Base-by-base conservation (phyloP, 2,888 invertebrate genomes). In the Zelleria hepariella region DNA sequence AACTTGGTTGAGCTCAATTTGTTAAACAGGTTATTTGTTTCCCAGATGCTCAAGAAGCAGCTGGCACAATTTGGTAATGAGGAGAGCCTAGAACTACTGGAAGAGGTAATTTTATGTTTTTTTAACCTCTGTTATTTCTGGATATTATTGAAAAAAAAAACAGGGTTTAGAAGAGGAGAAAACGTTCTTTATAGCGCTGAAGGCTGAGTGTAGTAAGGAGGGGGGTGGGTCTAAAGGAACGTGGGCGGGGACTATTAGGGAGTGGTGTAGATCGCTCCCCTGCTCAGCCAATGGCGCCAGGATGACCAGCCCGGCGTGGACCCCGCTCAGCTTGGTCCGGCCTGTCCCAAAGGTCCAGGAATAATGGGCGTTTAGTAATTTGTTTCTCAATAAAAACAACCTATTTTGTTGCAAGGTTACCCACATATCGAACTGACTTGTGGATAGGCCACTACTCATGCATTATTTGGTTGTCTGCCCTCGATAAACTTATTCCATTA, bases 271-370 rank as follows among this genome's bases (percentile, higher is more conserved):
- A 62, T 78, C 82, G 64, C 72, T 71, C 49, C 70, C 65, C 4
- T 66, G 71, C 48, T 80, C 81, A 59, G 71, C 85, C 65, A 87
- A 69, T n/a, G 88, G 88, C 57, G 87, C 77, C 70, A 89, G 77
- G 64, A 88, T 71, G 63, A 88, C 80, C 62, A 87, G 73, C 56
- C 88, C 89, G 59, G 89, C 89, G 68, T 86, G 88, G 58, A 85
- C 74, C 65, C 88, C 88, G 72, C 71, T 80, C 75, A 86, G 80
- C 78, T 80, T 85, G 69, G 80, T 78, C 65, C 82, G 80, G 72
- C 87, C 88, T 87, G 87, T 81, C 86, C 84, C 85, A n/a, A n/a
- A n/a, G n/a, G n/a, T n/a, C n/a, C n/a, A n/a, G n/a, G n/a, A n/a
- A n/a, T n/a, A n/a, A n/a, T n/a, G n/a, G n/a, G n/a, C n/a, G n/a